Conservation (phyloP, 2,888 invertebrate genomes). For the Hirtodrosophila cameraria region DNA sequence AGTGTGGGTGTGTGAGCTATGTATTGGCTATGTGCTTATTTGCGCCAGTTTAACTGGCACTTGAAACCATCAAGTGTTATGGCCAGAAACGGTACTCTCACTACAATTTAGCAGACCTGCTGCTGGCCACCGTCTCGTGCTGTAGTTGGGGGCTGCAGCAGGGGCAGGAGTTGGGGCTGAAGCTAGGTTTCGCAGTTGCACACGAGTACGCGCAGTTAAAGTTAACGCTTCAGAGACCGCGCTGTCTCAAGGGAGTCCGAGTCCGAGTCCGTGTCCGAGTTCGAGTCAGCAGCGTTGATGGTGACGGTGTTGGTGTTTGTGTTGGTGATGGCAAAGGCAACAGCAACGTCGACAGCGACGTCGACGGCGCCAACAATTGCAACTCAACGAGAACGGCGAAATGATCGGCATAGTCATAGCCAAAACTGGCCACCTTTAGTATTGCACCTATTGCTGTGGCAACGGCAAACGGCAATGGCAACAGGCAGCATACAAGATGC, state of each 20-base stretch:
- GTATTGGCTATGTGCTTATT: slow-evolving; percentile 16
- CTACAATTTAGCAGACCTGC: slow-evolving; percentile 30
- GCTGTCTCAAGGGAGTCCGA: slow-evolving; percentile 26
- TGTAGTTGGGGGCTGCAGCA: not conserved
- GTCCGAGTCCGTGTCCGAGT: slow-evolving; percentile 12
- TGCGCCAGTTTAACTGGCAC: slow-evolving; percentile 48
- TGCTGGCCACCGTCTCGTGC: slow-evolving; percentile 22
- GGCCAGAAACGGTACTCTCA: slow-evolving; percentile 51
- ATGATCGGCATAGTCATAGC: slow-evolving; percentile 48
- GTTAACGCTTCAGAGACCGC: slow-evolving; percentile 57
- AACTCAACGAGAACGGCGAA: slow-evolving; percentile 65
- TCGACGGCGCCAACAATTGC: slow-evolving; percentile 39
- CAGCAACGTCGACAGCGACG: slow-evolving; percentile 26
- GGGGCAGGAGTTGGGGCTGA: not conserved
- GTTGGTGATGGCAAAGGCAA: slow-evolving; percentile 6
- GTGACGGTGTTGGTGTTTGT: slow-evolving; percentile 8
- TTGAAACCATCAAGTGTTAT: slow-evolving; percentile 43
- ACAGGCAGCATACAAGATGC: slow-evolving; percentile 47
- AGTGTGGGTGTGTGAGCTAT: slow-evolving; percentile 19
- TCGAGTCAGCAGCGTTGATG: slow-evolving; percentile 23
- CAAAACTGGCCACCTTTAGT: slow-evolving; percentile 50
- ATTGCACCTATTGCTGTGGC: slow-evolving; percentile 51
- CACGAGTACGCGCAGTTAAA: slow-evolving; percentile 53
- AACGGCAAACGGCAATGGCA: slow-evolving; percentile 39
- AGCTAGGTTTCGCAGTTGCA: slow-evolving; percentile 43